Conservation (phyloP, 2,888 invertebrate genomes). For the Thysanoteuthis rhombus region DNA sequence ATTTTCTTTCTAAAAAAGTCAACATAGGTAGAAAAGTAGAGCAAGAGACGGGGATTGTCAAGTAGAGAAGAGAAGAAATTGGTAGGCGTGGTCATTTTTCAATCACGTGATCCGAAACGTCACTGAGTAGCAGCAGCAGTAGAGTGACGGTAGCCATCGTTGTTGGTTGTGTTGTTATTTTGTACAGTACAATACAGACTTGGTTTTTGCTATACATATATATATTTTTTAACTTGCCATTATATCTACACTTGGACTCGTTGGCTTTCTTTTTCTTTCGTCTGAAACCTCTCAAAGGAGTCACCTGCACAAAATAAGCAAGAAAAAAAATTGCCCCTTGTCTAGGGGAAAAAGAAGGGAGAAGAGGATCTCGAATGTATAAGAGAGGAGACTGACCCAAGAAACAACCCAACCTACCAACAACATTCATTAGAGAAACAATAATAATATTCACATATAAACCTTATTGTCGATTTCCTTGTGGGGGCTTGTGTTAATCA, state of each 20-base stretch:
- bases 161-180: neutral
- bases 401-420: neutral
- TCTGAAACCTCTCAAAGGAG: neutral
- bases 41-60: neutral
- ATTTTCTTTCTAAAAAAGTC: neutral
- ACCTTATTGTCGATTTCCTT: neutral
- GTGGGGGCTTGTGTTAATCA: neutral
- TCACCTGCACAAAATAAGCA: neutral
- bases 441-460: neutral
- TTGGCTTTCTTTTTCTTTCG: neutral
- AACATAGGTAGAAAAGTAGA: neutral
- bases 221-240: neutral
- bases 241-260: neutral
- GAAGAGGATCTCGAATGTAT: neutral
- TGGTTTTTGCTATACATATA: too few relatives aligned
- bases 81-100: neutral
- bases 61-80: neutral
- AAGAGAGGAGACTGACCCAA: neutral
- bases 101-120: neutral
- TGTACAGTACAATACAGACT: neutral
- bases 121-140: neutral
- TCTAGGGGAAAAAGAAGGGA: neutral
- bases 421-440: neutral
- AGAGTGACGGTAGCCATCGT: neutral
- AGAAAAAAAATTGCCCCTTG: neutral